Conservation (phyloP, 2,113 vertebrate genomes). For the Corythornis madagascariensis region DNA sequence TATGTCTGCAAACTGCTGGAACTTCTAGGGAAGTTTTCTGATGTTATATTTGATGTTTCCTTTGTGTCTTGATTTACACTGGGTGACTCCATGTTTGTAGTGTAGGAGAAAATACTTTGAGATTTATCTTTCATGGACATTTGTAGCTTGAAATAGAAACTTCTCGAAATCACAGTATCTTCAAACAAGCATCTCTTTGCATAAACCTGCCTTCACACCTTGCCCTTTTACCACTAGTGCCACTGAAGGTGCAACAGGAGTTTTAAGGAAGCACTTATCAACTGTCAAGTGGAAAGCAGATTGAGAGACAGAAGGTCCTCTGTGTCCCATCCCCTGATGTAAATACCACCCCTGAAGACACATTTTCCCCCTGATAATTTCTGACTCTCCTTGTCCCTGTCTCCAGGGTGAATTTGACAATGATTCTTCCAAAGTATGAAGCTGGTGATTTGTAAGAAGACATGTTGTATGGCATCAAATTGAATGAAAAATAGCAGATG, state of each 20-base stretch:
- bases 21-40: neutral
- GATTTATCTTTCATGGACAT: neutral
- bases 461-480: neutral
- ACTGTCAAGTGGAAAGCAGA: neutral
- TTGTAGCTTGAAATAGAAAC: neutral
- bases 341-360: neutral
- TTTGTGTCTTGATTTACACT: neutral
- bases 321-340: neutral
- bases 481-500: slow-evolving; percentile 23
- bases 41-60: neutral
- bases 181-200: neutral
- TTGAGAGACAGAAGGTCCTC: neutral
- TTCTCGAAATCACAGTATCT: neutral
- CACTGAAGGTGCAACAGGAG: neutral
- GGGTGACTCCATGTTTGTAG: neutral
- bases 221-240: neutral
- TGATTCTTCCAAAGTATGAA: neutral
- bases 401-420: slow-evolving; percentile 9
- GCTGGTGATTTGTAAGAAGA: neutral
- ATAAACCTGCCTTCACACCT: neutral
- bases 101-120: neutral
- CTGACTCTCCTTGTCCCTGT: neutral
- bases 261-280: neutral
- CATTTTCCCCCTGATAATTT: neutral
- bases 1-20: neutral